A percentile compares a stretch with the other conserved stretches of the same genome.
Evolutionary conservation across 2,113 vertebrate genomes (phyloP).

Genomic region (Phaethon lepturus): DNA sequence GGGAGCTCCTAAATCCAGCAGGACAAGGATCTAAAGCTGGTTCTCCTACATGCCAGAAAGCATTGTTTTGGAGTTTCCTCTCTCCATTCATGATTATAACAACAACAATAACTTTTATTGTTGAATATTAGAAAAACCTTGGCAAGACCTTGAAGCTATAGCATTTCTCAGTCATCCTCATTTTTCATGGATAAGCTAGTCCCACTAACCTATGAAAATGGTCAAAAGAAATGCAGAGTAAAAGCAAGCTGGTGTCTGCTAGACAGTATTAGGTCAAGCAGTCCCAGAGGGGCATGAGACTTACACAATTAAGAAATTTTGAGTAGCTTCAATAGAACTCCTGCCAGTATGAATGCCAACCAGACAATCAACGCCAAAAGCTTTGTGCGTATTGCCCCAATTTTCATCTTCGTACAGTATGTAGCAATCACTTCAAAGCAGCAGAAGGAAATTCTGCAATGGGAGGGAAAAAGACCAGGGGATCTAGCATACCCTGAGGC

Average conservation of each 20-base stretch:
- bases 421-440: background rate
- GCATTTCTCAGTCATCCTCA: background rate
- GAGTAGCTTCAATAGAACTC: background rate
- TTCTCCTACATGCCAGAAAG: background rate
- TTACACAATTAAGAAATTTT: background rate
- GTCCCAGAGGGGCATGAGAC: background rate
- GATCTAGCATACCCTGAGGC: background rate
- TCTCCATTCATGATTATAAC: background rate
- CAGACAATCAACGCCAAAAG: background rate
- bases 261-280: background rate
- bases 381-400: background rate
- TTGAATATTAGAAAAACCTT: background rate
- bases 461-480: background rate
- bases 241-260: background rate
- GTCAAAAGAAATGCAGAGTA: background rate
- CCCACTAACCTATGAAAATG: background rate
- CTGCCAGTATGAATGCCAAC: background rate
- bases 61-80: background rate
- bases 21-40: background rate
- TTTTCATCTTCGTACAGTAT: background rate
- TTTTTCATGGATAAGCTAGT: background rate
- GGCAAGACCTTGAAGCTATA: background rate
- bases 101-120: background rate
- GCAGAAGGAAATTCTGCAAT: background rate
- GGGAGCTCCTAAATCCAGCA: background rate